Base-by-base conservation (phyloP, 1,140 invertebrate species). In the Pseudomyrmex sp. region DNA sequence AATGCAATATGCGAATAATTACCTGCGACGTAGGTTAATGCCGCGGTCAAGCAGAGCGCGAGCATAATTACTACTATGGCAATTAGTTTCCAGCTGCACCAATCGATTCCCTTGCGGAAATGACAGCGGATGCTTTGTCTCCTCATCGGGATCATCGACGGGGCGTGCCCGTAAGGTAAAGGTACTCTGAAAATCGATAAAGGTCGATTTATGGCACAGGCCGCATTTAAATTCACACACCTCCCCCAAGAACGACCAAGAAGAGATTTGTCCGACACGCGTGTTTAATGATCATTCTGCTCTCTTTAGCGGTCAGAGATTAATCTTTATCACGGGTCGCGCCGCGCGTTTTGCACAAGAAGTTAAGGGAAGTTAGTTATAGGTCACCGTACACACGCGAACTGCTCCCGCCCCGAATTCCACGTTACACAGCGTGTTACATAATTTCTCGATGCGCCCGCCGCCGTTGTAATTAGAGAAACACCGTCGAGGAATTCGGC, bases 51-150 rank as follows among this genome's bases (percentile, higher is more conserved):
- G 85, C 98, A 95, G 84, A 98, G 95, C 84, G 97, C 96, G 82
- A 98, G 95, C 91, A 97, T 96, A 90, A 98, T 97, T 90, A 98
- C 97, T 69, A 97, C 96, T 90, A 99, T 97, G 26, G 98, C 97
- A 68, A 98, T 96, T 92, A 98, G 97, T 93, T 97, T 97, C 97
- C 98, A 98, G 69, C 97, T 97, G 94, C 98, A 99, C 93, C 97
- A 97, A 35, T 97, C 96, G 87, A 97, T 95, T 85, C 97, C 97
- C 95, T 98, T 98, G 91, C 97, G 97, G 91, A 98, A 98, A 93
- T 98, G 98, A 93, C 98, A 97, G 52, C 97, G 94, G 66, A 94
- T 93, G 88, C 93, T 94, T 85, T 92, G 93, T 88, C 93, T 92
- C 86, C 93, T 94, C 93, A 93, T 93, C 50, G 93, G 93, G 63